These are phyloP conservation scores for Taenioides sp. DNA, from an alignment of 2,797 vertebrate genomes.

Conservation along the genomic window DNA sequence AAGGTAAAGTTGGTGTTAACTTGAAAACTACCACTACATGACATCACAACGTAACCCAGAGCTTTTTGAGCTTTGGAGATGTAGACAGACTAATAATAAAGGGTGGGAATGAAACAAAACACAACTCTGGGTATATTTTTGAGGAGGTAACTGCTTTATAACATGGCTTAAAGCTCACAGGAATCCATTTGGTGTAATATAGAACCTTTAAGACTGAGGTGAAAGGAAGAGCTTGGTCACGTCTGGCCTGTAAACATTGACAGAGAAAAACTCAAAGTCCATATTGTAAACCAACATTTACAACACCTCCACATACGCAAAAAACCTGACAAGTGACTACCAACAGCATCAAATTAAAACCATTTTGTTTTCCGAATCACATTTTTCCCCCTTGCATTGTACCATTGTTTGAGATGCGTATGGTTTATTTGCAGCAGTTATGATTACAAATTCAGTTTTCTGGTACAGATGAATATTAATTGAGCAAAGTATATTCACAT, in stretches of 20 bases:
- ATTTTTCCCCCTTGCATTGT: not conserved
- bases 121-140: too few species aligned
- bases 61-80: too few species aligned
- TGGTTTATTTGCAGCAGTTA: not conserved
- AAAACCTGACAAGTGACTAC: too few species aligned
- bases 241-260: not conserved
- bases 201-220: too few species aligned
- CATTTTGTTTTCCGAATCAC: not conserved
- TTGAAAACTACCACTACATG: too few species aligned
- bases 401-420: not conserved
- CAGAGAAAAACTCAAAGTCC: not conserved
- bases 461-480: conserved; percentile 32
- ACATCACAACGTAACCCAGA: too few species aligned
- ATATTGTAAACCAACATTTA: not conserved
- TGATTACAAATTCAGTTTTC: conserved; percentile 14
- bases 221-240: not conserved
- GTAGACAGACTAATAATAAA: too few species aligned
- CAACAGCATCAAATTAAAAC: not conserved
- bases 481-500: conserved; percentile 33
- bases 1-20: too few species aligned
- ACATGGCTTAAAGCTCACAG: too few species aligned
- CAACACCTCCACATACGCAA: not conserved
- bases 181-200: too few species aligned
- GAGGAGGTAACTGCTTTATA: too few species aligned
- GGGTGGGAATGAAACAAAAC: too few species aligned